These are phyloP conservation scores for Brachionichthys hirsutus DNA, from an alignment of 2,113 vertebrate genomes.

Conservation along the genomic window DNA sequence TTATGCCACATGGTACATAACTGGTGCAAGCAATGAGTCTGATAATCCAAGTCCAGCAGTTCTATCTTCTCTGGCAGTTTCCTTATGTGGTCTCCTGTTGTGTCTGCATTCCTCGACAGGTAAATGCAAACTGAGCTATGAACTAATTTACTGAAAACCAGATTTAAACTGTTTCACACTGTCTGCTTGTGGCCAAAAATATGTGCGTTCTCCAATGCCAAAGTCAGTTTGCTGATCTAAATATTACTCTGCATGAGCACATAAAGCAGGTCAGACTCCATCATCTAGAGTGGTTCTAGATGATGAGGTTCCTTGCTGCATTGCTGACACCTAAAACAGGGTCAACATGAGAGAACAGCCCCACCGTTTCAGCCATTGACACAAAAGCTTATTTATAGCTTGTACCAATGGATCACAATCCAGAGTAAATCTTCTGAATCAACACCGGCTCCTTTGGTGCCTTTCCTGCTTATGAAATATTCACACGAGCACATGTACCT, in stretches of 20 bases:
- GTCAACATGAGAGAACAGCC: constrained; percentile 4
- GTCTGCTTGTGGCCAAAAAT: no score
- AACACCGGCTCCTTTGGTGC: neutral
- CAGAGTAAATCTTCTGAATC: constrained; percentile 30
- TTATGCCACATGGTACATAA: no score
- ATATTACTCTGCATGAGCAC: no score
- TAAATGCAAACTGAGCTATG: no score
- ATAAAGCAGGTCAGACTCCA: neutral
- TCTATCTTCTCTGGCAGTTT: no score
- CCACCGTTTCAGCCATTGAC: constrained; percentile 8
- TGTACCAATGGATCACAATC: neutral
- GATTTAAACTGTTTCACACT: no score
- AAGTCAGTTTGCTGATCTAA: no score
- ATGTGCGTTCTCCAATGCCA: neutral
- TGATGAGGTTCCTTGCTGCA: constrained; percentile 3
- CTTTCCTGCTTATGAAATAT: constrained; percentile 23
- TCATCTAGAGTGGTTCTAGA: neutral
- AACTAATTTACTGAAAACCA: no score
- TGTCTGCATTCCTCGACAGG: no score
- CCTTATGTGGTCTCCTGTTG: no score
- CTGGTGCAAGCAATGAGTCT: no score
- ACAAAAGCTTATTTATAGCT: constrained; percentile 35
- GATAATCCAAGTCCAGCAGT: no score
- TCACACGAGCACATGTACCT: constrained; percentile 3
- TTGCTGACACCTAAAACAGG: constrained; percentile 28